Conservation (phyloP, 2,797 vertebrate species). For the Karalla daura region DNA sequence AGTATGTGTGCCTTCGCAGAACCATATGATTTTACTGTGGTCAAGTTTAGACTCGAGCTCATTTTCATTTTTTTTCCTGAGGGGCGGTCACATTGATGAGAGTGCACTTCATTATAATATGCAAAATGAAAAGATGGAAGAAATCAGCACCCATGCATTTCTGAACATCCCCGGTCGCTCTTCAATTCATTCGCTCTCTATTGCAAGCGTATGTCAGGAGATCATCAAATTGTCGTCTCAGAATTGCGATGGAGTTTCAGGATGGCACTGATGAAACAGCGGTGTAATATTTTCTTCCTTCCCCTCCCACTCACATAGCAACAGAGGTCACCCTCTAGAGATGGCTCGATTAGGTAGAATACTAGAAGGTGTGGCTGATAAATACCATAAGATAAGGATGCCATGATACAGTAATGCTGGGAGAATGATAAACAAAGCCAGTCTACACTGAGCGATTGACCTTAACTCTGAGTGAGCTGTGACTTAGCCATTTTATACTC, state of each 20-base stretch:
- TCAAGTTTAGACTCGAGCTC: not conserved
- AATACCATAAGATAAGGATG: slow-evolving; percentile 20
- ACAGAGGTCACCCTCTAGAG: slow-evolving; percentile 54
- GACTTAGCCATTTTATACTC: not conserved
- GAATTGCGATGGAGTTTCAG: slow-evolving; percentile 47
- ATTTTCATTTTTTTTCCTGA: not conserved
- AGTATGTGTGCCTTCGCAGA: not conserved
- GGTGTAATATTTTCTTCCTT: slow-evolving; percentile 51
- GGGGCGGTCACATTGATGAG: not conserved
- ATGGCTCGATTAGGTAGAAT: slow-evolving; percentile 31
- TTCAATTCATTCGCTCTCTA: slow-evolving; percentile 11
- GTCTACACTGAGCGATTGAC: not conserved
- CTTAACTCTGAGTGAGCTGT: not conserved
- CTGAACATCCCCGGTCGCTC: not conserved
- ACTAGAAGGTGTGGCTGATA: slow-evolving; percentile 40
- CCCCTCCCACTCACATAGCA: slow-evolving; percentile 45
- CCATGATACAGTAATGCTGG: not conserved
- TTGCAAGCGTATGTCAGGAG: slow-evolving; percentile 19
- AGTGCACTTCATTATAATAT: not conserved
- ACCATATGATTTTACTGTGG: not conserved
- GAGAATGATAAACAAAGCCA: slow-evolving; percentile 4
- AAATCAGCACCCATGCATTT: not conserved
- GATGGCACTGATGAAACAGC: slow-evolving; percentile 66
- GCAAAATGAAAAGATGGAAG: not conserved
- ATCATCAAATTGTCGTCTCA: slow-evolving; percentile 3